Conservation (phyloP, 1,140 invertebrate genomes). For the Formica selysi region DNA sequence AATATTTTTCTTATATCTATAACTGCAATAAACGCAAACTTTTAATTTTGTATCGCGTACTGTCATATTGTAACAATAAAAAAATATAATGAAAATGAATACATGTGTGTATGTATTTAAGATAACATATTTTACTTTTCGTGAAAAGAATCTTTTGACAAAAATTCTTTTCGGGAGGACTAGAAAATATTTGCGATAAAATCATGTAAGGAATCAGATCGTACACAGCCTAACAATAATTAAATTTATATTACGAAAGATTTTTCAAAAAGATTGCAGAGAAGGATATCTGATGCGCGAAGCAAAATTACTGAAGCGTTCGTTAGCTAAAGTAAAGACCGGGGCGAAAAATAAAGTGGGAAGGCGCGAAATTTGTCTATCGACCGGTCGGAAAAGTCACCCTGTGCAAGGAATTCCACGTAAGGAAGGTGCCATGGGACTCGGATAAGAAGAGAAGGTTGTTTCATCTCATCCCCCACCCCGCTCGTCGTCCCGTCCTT, state of each 20-base stretch:
- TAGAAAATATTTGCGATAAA: background rate
- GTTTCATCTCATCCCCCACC: conserved; percentile 3
- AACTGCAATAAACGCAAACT: background rate
- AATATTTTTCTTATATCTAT: background rate
- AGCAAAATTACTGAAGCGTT: conserved; percentile 24
- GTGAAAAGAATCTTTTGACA: background rate
- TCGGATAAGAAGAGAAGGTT: conserved; percentile 37
- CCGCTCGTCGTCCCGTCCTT: background rate
- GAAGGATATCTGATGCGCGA: background rate
- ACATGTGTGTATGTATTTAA: background rate
- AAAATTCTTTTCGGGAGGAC: too few species aligned
- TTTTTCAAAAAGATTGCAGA: conserved; percentile 14
- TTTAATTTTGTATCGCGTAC: background rate
- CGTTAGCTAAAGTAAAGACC: background rate
- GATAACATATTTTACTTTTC: background rate
- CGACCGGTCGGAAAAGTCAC: conserved; percentile 43
- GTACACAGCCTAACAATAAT: background rate
- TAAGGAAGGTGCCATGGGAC: conserved; percentile 43
- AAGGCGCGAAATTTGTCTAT: conserved; percentile 54
- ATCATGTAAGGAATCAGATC: background rate
- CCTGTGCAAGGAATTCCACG: conserved; percentile 60
- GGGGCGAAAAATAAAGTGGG: conserved; percentile 19
- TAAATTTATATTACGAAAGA: background rate
- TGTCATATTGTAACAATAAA: background rate
- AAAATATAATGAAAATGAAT: background rate